Conservation (phyloP, 2,888 invertebrate genomes). For the Volucella inanis region DNA sequence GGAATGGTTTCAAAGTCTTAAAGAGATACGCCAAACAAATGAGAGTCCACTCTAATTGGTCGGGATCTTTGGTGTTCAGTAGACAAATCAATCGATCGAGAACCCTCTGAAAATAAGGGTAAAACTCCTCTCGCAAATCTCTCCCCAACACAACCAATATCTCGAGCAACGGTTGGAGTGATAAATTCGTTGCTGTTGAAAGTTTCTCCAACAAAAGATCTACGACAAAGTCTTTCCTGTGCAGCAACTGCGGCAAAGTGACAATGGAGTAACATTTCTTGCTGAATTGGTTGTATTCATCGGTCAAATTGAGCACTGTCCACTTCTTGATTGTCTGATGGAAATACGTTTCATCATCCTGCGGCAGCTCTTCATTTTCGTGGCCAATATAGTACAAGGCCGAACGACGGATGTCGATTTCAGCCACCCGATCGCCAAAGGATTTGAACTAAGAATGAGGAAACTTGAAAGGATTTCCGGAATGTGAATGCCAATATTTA, state of each 20-base stretch:
- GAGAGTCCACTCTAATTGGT: constrained; percentile 93
- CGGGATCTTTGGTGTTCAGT: constrained; percentile 90
- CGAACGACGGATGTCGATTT: constrained; percentile 91
- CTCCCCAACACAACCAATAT: constrained; percentile 92
- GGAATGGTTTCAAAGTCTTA: constrained; percentile 92
- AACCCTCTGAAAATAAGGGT: constrained; percentile 91
- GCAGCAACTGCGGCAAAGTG: constrained; percentile 92
- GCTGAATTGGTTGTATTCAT: constrained; percentile 90
- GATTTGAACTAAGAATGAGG: constrained; percentile 88
- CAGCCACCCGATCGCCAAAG: constrained; percentile 93
- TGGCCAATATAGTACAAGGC: constrained; percentile 93
- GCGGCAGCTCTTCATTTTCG: constrained; percentile 87
- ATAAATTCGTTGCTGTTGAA: constrained; percentile 88
- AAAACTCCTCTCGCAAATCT: constrained; percentile 95
- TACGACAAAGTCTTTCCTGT: constrained; percentile 90
- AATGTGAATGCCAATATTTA: constrained; percentile 80
- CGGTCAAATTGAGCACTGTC: constrained; percentile 93
- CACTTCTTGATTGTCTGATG: constrained; percentile 93
- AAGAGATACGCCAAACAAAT: constrained; percentile 94
- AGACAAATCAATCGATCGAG: constrained; percentile 89
- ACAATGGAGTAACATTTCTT: constrained; percentile 88
- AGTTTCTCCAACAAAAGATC: constrained; percentile 89
- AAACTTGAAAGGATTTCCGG: background rate
- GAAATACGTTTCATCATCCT: constrained; percentile 90
- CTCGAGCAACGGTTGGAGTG: constrained; percentile 92